Conservation (phyloP, 92 coral and sea anemone species). For the Ricordea florida region DNA sequence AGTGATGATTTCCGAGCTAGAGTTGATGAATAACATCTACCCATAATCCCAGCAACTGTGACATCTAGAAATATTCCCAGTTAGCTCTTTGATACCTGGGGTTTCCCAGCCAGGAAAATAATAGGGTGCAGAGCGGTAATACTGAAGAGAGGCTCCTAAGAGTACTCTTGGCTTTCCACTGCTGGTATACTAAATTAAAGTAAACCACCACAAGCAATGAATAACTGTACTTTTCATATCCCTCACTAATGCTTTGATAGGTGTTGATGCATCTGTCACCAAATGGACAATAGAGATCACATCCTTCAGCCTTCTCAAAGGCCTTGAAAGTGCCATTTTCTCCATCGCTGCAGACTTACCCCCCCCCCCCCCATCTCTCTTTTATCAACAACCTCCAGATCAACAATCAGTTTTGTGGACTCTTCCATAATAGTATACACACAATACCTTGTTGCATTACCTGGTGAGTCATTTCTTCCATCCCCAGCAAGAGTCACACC, state of each 20-base stretch:
- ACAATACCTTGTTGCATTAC: slow-evolving; percentile 15
- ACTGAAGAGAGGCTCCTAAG: too few relatives aligned
- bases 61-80: too few relatives aligned
- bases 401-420: slow-evolving; percentile 20
- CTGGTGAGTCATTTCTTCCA: background rate
- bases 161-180: too few relatives aligned
- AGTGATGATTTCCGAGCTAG: too few relatives aligned
- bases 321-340: slow-evolving; percentile 23
- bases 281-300: slow-evolving; percentile 15
- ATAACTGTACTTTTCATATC: slow-evolving; percentile 19
- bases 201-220: background rate
- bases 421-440: slow-evolving; percentile 42
- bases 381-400: slow-evolving; percentile 48
- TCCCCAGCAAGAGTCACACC: background rate
- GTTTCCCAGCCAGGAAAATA: too few relatives aligned
- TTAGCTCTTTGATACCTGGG: too few relatives aligned
- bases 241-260: slow-evolving; percentile 33
- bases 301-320: slow-evolving; percentile 16
- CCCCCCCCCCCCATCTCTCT: slow-evolving; percentile 22
- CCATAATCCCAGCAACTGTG: too few relatives aligned
- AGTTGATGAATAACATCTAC: too few relatives aligned
- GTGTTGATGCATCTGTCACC: slow-evolving; percentile 41
- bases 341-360: slow-evolving; percentile 50
- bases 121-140: too few relatives aligned
- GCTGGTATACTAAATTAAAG: too few relatives aligned